Conservation (phyloP, 2,888 invertebrate genomes). For the Anodontia alba region DNA sequence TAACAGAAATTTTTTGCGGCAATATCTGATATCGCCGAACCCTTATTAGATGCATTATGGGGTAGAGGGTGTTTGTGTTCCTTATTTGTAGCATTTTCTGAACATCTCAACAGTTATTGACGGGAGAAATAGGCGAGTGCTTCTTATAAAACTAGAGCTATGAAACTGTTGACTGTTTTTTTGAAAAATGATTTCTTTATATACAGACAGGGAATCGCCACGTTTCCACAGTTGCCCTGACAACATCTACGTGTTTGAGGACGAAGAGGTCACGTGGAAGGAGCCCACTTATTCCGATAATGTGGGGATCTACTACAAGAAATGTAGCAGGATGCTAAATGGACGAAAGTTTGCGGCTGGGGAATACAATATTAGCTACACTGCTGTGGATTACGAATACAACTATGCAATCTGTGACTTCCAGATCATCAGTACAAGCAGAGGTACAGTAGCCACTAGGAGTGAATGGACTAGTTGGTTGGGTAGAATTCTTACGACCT, state of each 20-base stretch:
- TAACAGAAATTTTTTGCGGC: no score
- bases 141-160: no score
- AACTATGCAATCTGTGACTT: conserved; percentile 30
- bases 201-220: conserved; percentile 20
- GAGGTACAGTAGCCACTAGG: conserved; percentile 7
- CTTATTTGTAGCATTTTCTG: no score
- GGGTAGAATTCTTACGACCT: no score
- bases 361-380: conserved; percentile 10
- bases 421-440: conserved; percentile 9
- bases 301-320: conserved; percentile 15
- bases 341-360: conserved; percentile 15
- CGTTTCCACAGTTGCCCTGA: conserved; percentile 21
- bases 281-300: conserved; percentile 24
- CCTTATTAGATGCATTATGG: no score
- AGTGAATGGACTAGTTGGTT: no score
- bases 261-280: conserved; percentile 23
- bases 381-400: conserved; percentile 20
- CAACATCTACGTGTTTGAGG: conserved; percentile 21
- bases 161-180: no score
- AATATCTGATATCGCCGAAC: no score
- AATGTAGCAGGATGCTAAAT: not conserved
- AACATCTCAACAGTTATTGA: no score
- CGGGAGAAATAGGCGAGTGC: no score
- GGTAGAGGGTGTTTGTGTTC: no score
- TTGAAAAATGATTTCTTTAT: no score